phyloP scores from a whole-genome alignment of 92 coral and sea anemone genomes.

The Heliopora coerulea region DNA sequence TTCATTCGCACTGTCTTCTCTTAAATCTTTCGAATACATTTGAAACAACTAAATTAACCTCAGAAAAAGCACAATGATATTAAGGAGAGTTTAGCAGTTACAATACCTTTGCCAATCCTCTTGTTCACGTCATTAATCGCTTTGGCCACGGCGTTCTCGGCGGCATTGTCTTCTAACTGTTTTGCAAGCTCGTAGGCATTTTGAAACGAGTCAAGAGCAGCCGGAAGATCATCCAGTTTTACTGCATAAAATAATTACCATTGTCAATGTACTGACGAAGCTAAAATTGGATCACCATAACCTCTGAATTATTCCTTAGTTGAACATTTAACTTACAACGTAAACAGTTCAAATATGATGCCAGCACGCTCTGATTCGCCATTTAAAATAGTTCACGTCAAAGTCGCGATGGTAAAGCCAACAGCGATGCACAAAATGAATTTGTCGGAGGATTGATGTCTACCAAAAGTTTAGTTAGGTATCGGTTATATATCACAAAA shows the following conservation, averaged over 20 bases:
- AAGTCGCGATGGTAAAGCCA: too few species aligned
- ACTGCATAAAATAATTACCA: constrained; percentile 53
- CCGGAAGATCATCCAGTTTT: constrained; percentile 89
- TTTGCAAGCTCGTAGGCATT: constrained; percentile 89
- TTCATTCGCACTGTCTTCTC: not conserved
- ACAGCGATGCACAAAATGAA: too few species aligned
- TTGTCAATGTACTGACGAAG: not conserved
- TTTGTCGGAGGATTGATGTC: too few species aligned
- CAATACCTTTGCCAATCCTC: constrained; percentile 71
- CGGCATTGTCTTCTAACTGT: constrained; percentile 88
- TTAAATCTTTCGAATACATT: not conserved
- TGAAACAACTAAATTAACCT: too few species aligned
- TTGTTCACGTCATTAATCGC: constrained; percentile 91
- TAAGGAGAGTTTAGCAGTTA: not conserved
- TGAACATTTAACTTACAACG: too few species aligned
- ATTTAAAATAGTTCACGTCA: too few species aligned
- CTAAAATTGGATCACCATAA: too few species aligned
- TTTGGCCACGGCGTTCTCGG: constrained; percentile 88
- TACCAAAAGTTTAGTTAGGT: too few species aligned
- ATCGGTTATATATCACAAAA: too few species aligned
- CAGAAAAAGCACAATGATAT: not conserved
- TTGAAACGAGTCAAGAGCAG: constrained; percentile 88
- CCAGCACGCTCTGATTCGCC: too few species aligned
- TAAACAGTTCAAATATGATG: too few species aligned
- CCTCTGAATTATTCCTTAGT: too few species aligned